Evolutionary conservation across 1,140 invertebrate genomes (phyloP).

Genomic region (Meloidogyne chitwoodi): DNA sequence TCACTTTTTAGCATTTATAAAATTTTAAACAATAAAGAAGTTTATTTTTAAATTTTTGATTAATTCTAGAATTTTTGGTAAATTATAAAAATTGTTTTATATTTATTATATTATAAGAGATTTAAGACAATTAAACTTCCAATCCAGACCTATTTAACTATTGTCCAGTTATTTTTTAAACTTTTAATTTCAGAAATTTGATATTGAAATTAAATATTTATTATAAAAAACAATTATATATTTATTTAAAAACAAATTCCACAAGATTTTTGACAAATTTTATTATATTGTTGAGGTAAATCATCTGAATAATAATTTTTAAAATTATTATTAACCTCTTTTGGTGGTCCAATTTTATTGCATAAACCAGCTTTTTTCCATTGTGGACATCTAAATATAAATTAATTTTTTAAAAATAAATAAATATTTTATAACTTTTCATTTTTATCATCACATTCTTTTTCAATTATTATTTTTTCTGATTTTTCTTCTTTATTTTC

Average conservation of each 20-base stretch:
- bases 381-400: slow-evolving; percentile 2
- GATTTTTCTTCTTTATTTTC: background rate
- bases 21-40: too few relatives aligned
- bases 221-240: too few relatives aligned
- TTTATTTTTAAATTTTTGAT: too few relatives aligned
- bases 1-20: too few relatives aligned
- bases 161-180: too few relatives aligned
- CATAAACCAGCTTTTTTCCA: slow-evolving; percentile 4
- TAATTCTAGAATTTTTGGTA: too few relatives aligned
- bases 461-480: background rate
- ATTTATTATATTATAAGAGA: too few relatives aligned
- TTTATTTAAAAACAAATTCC: background rate
- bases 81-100: too few relatives aligned
- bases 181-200: too few relatives aligned
- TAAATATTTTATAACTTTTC: background rate
- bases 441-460: background rate
- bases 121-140: too few relatives aligned
- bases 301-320: background rate
- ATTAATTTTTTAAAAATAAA: background rate
- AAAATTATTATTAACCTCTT: background rate
- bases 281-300: background rate
- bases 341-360: background rate
- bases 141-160: too few relatives aligned
- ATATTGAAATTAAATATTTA: too few relatives aligned
- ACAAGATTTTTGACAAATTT: background rate